A percentile compares a stretch with the other conserved stretches of the same genome.
Conservation (phyloP, 1,140 invertebrate genomes). For the Rhopalosiphum maidis region DNA sequence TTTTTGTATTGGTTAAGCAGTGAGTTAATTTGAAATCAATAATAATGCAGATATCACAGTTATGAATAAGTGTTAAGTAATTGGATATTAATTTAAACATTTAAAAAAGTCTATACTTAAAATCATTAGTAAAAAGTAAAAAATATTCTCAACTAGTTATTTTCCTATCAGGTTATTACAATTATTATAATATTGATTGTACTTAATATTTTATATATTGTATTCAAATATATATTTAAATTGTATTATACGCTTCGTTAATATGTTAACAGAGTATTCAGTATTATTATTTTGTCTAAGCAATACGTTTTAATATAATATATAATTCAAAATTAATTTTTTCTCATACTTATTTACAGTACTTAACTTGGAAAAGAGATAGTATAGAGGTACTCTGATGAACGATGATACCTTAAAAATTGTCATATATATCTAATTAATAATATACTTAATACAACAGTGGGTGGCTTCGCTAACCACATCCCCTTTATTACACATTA, state of each 20-base stretch:
- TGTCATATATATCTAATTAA: neutral
- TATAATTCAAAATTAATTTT: no score
- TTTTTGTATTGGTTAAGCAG: no score
- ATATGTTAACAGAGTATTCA: no score
- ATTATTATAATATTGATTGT: neutral
- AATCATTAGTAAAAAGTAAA: no score
- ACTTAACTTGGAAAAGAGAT: neutral
- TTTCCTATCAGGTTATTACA: neutral
- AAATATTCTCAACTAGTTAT: neutral
- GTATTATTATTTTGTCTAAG: no score
- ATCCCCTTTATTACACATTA: neutral
- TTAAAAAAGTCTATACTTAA: neutral
- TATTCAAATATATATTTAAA: no score
- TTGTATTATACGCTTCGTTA: no score
- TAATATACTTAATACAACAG: neutral
- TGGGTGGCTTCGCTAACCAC: no score
- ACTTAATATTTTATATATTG: neutral
- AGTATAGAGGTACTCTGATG: neutral
- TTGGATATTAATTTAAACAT: neutral
- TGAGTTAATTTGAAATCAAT: neutral
- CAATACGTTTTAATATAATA: no score
- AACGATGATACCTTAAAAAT: neutral
- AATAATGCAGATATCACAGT: neutral
- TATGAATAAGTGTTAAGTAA: no score
- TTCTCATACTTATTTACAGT: no score